These are phyloP conservation scores for Zoroaster sp. DNA, from an alignment of 53 echinoderm and acorn worm genomes.

Conservation along the genomic window DNA sequence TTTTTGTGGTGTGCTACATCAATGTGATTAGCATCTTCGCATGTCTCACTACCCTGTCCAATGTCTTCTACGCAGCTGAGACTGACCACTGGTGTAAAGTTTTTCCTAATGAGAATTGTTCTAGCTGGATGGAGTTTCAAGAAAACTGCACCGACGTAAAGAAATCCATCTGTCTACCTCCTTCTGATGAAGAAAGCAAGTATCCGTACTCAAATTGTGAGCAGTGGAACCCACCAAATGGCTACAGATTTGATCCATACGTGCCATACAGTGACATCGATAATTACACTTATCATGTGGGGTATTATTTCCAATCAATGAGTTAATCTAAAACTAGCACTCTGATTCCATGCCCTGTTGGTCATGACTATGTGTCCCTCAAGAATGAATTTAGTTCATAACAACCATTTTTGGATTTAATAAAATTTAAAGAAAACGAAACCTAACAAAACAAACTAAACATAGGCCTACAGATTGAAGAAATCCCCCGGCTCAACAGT, in stretches of 20 bases:
- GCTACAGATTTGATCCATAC: constrained; percentile 27
- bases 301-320: too few species aligned
- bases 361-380: too few species aligned
- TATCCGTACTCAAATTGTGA: constrained; percentile 30
- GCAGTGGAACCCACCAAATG: constrained; percentile 16
- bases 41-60: constrained; percentile 40
- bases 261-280: not conserved
- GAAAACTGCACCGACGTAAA: constrained; percentile 44
- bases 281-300: not conserved
- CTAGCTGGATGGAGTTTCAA: constrained; percentile 25
- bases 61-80: constrained; percentile 74
- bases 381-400: too few species aligned
- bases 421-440: too few species aligned
- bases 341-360: too few species aligned
- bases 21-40: constrained; percentile 36
- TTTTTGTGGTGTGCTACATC: constrained; percentile 45
- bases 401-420: too few species aligned
- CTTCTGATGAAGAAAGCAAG: not conserved
- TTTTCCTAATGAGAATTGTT: not conserved
- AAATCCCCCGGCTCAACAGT: too few species aligned
- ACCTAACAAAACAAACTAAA: too few species aligned
- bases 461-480: too few species aligned
- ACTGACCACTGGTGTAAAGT: constrained; percentile 78
- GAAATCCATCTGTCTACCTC: constrained; percentile 46
- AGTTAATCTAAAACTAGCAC: too few species aligned